Conservation (phyloP, 2,113 vertebrate species). For the Aramus guarauna region DNA sequence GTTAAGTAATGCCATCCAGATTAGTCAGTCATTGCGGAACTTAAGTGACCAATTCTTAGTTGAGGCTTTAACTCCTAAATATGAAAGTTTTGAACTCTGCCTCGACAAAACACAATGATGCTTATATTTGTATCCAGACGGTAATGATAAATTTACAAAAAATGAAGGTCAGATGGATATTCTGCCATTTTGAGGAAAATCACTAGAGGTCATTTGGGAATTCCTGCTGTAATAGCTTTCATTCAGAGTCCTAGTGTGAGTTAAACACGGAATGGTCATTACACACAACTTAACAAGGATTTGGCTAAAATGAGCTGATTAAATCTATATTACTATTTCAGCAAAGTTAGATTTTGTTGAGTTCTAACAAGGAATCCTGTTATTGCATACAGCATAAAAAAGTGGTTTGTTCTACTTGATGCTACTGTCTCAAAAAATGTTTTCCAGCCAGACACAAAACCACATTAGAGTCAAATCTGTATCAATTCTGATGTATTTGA, state of each 20-base stretch:
- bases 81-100: background rate
- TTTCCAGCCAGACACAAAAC: background rate
- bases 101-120: background rate
- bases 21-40: background rate
- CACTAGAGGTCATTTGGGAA: background rate
- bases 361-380: conserved; percentile 29
- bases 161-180: background rate
- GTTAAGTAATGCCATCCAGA: conserved; percentile 28
- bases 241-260: background rate
- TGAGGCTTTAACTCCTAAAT: background rate
- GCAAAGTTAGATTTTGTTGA: conserved; percentile 37
- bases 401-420: background rate
- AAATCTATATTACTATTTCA: conserved; percentile 41
- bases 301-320: conserved; percentile 47
- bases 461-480: background rate
- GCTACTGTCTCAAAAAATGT: background rate
- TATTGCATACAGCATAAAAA: background rate
- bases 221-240: background rate
- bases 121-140: background rate
- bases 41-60: background rate
- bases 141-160: background rate
- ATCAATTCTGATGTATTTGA: background rate
- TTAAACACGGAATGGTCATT: conserved; percentile 28
- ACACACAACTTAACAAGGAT: conserved; percentile 26
- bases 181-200: background rate